A percentile compares a stretch with the other conserved stretches of the same genome.
phyloP scores from a whole-genome alignment of 2,797 vertebrate genomes.

The Notolabrus celidotus region DNA sequence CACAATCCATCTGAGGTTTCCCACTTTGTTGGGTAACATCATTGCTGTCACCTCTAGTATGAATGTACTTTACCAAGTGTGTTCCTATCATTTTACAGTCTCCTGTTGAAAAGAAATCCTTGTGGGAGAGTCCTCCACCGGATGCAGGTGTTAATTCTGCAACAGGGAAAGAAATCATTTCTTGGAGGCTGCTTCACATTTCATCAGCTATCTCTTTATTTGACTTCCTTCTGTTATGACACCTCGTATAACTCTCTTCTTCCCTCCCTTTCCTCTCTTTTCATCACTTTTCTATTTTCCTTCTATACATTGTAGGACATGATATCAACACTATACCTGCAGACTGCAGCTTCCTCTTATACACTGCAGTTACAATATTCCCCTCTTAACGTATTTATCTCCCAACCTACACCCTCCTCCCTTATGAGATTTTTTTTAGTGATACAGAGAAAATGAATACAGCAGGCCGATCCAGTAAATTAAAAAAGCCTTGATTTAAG shows the following conservation, averaged over 20 bases:
- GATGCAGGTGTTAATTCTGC: slow-evolving; percentile 22
- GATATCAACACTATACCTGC: slow-evolving; percentile 44
- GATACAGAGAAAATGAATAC: slow-evolving; percentile 53
- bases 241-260: slow-evolving; percentile 28
- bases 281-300: slow-evolving; percentile 28
- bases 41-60: not conserved
- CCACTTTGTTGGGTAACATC: slow-evolving; percentile 22
- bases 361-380: slow-evolving; percentile 26
- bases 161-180: slow-evolving; percentile 10
- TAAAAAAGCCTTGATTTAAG: slow-evolving; percentile 26
- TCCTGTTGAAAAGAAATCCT: not conserved
- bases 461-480: slow-evolving; percentile 61
- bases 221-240: slow-evolving; percentile 29
- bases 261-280: slow-evolving; percentile 27
- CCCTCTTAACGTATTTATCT: slow-evolving; percentile 51
- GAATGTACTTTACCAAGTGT: slow-evolving; percentile 3
- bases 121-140: not conserved
- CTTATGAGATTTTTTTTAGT: slow-evolving; percentile 69
- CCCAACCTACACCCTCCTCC: slow-evolving; percentile 47
- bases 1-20: slow-evolving; percentile 36
- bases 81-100: not conserved
- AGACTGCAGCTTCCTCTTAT: slow-evolving; percentile 19
- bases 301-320: slow-evolving; percentile 28
- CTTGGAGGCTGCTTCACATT: slow-evolving; percentile 52
- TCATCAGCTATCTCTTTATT: slow-evolving; percentile 26